A percentile compares a stretch with the other conserved stretches of the same genome.
These are phyloP conservation scores for Platycnemis pennipes DNA, from an alignment of 2,888 invertebrate species.

Conservation along the genomic window DNA sequence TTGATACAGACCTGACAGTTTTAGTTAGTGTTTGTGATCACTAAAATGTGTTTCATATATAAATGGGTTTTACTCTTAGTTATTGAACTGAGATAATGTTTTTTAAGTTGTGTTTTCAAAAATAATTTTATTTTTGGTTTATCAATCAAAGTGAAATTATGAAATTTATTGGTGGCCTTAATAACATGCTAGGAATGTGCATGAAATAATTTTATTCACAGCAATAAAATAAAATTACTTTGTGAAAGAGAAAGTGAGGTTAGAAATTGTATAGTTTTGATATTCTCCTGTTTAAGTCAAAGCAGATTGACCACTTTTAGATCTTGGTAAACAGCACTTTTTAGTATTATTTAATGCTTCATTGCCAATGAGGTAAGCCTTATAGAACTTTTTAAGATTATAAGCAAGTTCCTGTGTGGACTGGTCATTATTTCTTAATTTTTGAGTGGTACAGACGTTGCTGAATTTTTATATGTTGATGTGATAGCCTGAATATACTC, in stretches of 20 bases:
- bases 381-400: neutral
- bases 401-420: neutral
- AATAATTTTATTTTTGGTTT: neutral
- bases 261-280: neutral
- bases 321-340: neutral
- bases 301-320: neutral
- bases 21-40: neutral
- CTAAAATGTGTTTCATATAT: neutral
- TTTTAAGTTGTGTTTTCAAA: neutral
- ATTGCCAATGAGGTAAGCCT: neutral
- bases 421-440: neutral
- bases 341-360: neutral
- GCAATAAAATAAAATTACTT: constrained; percentile 5
- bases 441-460: neutral
- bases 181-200: neutral
- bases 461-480: constrained; percentile 20
- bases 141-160: neutral
- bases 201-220: neutral
- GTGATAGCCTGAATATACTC: constrained; percentile 28
- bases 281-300: neutral
- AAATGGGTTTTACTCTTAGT: neutral
- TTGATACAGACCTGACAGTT: neutral
- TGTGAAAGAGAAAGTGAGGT: neutral
- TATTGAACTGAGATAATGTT: too few relatives aligned
- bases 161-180: constrained; percentile 12